These are phyloP conservation scores for Antheraea assamensis DNA, from an alignment of 2,888 invertebrate genomes.

Conservation along the genomic window DNA sequence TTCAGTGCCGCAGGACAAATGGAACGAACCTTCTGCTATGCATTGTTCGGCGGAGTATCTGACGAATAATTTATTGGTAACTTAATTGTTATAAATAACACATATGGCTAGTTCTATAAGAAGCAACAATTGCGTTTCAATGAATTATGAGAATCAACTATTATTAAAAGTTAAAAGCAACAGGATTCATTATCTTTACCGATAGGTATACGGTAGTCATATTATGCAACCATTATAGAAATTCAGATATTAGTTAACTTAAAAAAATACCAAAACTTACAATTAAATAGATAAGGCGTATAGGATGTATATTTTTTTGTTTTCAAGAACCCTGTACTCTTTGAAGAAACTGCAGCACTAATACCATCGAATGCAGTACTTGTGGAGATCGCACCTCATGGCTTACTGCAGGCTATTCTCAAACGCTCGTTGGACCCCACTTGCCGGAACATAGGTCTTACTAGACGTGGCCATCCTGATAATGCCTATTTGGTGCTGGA, in stretches of 20 bases:
- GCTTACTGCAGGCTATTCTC: conserved; percentile 93
- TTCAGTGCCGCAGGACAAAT: conserved; percentile 83
- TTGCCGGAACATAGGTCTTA: conserved; percentile 87
- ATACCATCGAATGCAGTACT: conserved; percentile 90
- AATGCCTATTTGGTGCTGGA: conserved; percentile 79
- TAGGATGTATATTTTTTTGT: neutral
- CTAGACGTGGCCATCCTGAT: conserved; percentile 86
- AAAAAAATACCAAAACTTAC: too few species aligned
- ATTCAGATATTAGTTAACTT: too few species aligned
- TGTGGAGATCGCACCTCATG: conserved; percentile 95
- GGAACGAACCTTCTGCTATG: conserved; percentile 51
- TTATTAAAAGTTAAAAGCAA: too few species aligned
- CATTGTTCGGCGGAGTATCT: conserved; percentile 91
- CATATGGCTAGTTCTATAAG: too few species aligned
- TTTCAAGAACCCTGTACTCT: conserved; percentile 83
- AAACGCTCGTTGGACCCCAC: conserved; percentile 86
- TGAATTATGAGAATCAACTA: too few species aligned
- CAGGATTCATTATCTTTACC: too few species aligned
- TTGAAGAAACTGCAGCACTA: conserved; percentile 87
- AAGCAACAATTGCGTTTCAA: too few species aligned
- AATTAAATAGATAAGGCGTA: neutral
- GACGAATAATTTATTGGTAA: conserved; percentile 88
- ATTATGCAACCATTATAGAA: too few species aligned
- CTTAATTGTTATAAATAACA: too few species aligned
- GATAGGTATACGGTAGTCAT: too few species aligned